Conservation (phyloP, 2,797 vertebrate species). For the Syngnathus acus region DNA sequence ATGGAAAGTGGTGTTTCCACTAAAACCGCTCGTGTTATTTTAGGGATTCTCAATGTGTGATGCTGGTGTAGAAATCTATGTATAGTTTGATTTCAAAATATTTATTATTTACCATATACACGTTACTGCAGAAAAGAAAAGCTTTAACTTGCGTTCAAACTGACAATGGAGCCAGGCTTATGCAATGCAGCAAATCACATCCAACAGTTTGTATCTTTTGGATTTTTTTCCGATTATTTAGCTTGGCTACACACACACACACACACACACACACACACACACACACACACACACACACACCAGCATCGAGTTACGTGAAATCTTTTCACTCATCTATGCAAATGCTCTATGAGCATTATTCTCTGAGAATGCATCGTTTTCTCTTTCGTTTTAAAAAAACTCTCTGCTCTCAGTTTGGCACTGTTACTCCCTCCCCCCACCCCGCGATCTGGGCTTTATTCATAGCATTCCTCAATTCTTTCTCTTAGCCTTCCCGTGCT, state of each 20-base stretch:
- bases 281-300: slow-evolving; percentile 5
- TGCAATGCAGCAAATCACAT: slow-evolving; percentile 11
- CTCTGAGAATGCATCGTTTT: slow-evolving; percentile 27
- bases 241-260: too few species aligned
- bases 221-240: slow-evolving; percentile 21
- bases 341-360: slow-evolving; percentile 17
- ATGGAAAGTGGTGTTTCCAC: slow-evolving; percentile 9
- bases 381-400: slow-evolving; percentile 8
- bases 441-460: slow-evolving; percentile 17
- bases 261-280: slow-evolving; percentile 4
- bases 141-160: not conserved
- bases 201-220: slow-evolving; percentile 8
- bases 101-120: not conserved
- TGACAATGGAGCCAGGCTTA: slow-evolving; percentile 6
- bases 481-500: slow-evolving; percentile 7
- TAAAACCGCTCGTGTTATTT: not conserved
- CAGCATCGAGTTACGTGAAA: slow-evolving; percentile 11
- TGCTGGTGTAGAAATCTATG: slow-evolving; percentile 3
- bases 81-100: not conserved
- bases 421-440: slow-evolving; percentile 1
- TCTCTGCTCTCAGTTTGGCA: slow-evolving; percentile 19
- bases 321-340: slow-evolving; percentile 10
- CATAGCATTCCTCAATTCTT: slow-evolving; percentile 29
- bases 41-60: not conserved
- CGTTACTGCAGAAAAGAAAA: not conserved